Evolutionary conservation across 2,797 vertebrate genomes (phyloP).

Genomic region (Sebastes itinus): DNA sequence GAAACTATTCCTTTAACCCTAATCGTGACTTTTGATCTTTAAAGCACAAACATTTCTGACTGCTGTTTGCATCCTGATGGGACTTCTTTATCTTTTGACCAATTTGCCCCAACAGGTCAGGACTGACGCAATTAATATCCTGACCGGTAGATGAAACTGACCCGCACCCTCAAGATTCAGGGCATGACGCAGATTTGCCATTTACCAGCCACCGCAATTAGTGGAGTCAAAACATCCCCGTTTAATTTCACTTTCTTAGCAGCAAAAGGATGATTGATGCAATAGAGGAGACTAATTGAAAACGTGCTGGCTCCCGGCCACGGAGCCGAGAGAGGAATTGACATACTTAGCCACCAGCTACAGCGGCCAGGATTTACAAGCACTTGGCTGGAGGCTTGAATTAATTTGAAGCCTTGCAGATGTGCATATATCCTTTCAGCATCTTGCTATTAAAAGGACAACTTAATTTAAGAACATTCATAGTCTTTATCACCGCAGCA

Average conservation of each 20-base stretch:
- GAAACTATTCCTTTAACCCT: background rate
- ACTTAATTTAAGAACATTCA: conserved; percentile 35
- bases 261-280: conserved; percentile 64
- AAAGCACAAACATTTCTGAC: conserved; percentile 2
- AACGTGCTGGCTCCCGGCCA: conserved; percentile 51
- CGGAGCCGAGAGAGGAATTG: conserved; percentile 51
- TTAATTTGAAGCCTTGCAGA: conserved; percentile 69
- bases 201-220: conserved; percentile 68
- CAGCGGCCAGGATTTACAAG: conserved; percentile 62
- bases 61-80: conserved; percentile 2
- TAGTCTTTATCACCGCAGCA: background rate
- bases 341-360: conserved; percentile 60
- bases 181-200: conserved; percentile 39
- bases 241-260: conserved; percentile 64
- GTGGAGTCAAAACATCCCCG: conserved; percentile 51
- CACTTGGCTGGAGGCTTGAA: conserved; percentile 55
- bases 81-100: conserved; percentile 28
- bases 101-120: conserved; percentile 11
- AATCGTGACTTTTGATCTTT: conserved; percentile 13
- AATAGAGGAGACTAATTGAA: conserved; percentile 61
- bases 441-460: conserved; percentile 39
- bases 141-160: conserved; percentile 42
- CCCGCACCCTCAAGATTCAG: conserved; percentile 30
- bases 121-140: conserved; percentile 47
- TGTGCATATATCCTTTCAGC: conserved; percentile 60